Evolutionary conservation across 2,113 vertebrate genomes (phyloP).

Genomic region (Pao palembangensis): DNA sequence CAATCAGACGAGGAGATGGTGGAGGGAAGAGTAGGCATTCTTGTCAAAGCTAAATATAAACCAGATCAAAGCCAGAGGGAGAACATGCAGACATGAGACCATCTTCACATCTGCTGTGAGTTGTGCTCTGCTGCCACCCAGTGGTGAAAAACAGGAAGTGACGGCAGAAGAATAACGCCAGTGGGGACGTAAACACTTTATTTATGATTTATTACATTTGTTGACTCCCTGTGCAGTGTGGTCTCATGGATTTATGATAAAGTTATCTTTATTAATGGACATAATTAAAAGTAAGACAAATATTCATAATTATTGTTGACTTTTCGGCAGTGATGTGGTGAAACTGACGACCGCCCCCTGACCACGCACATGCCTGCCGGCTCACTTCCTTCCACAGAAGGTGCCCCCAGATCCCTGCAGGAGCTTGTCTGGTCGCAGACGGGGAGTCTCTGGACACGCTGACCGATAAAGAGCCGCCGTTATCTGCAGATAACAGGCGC

Average conservation of each 20-base stretch:
- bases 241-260: too few species aligned
- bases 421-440: slow-evolving; percentile 42
- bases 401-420: slow-evolving; percentile 44
- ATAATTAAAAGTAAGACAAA: too few species aligned
- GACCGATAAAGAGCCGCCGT: slow-evolving; percentile 55
- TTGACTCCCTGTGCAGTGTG: too few species aligned
- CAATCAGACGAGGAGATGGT: slow-evolving; percentile 6
- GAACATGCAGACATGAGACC: neutral
- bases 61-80: neutral
- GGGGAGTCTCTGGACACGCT: slow-evolving; percentile 44
- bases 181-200: too few species aligned
- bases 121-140: slow-evolving; percentile 54
- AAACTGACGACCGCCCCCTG: too few species aligned
- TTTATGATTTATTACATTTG: too few species aligned
- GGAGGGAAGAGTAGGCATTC: slow-evolving; percentile 10
- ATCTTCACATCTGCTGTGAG: too few species aligned
- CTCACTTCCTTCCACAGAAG: slow-evolving; percentile 41
- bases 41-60: neutral
- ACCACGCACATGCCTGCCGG: too few species aligned
- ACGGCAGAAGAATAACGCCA: too few species aligned
- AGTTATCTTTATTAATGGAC: too few species aligned
- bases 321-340: too few species aligned
- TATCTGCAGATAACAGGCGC: slow-evolving; percentile 63
- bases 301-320: too few species aligned
- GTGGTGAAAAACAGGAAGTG: slow-evolving; percentile 37